Evolutionary conservation across 2,113 vertebrate species (phyloP).

Genomic region (Puma concolor): DNA sequence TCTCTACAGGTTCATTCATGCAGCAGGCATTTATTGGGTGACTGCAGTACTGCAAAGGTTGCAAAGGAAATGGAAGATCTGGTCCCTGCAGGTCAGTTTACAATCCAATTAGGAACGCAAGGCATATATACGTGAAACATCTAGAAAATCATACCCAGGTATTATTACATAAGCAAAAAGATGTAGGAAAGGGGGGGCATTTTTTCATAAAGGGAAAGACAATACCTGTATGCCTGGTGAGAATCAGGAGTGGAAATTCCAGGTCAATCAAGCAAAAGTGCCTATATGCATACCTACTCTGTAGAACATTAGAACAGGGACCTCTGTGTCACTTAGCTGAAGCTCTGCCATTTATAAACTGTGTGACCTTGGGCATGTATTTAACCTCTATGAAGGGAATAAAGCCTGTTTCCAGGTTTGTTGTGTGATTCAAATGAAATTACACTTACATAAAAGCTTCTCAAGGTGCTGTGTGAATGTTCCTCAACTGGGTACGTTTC

Average conservation of each 20-base stretch:
- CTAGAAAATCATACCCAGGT: constrained; percentile 30
- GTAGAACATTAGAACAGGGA: not conserved
- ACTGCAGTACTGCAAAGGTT: constrained; percentile 65
- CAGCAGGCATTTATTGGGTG: constrained; percentile 72
- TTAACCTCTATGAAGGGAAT: constrained; percentile 1
- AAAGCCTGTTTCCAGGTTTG: not conserved
- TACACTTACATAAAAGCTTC: not conserved
- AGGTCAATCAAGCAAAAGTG: not conserved
- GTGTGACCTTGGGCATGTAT: constrained; percentile 57
- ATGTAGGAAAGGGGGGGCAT: not conserved
- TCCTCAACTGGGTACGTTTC: not conserved
- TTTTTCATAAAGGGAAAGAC: not conserved
- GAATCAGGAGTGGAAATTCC: constrained; percentile 30
- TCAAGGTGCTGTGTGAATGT: not conserved
- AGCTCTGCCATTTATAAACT: not conserved
- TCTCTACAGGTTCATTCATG: constrained; percentile 70
- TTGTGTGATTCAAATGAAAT: not conserved
- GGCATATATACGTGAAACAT: not conserved
- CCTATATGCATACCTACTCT: not conserved
- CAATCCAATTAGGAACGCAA: constrained; percentile 52
- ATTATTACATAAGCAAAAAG: constrained; percentile 20
- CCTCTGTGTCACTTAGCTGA: not conserved
- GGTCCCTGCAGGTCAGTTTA: constrained; percentile 59
- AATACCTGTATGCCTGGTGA: not conserved
- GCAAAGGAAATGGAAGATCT: constrained; percentile 74